Base-by-base conservation (phyloP, 2,113 vertebrate species). In the Oncorhynchus kisutch region DNA sequence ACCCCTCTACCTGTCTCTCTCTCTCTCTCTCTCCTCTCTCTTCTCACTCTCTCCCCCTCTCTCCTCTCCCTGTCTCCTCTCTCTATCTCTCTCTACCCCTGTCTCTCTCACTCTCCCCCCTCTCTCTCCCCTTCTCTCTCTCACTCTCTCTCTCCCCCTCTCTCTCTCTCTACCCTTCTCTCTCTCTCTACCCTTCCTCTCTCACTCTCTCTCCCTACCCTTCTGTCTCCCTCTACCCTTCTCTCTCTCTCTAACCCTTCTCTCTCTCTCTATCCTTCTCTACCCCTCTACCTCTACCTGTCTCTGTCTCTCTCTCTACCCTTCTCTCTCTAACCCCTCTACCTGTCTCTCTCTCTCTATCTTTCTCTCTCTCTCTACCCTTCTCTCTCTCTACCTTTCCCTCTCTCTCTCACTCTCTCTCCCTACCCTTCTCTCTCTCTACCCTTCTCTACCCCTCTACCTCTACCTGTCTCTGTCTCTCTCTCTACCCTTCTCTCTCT, bases 11-110 rank as follows among this genome's bases (percentile, higher is more conserved):
- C 54, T 18, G 0, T 59, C 13, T 29, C 25, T 66, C 25, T 66
- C 22, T 24, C 22, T 2, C n/a, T 66, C 22, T 24, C 22, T 66
- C 1, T 7, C 0, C n/a, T 29, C 14, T 24, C 13, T 66, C 13
- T 66, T 7, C 62, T 45, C 71, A 51, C 18, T 1, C 75, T 78
- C 75, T 60, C 31, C 73, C 75, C n/a, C n/a, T n/a, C n/a, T n/a
- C n/a, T n/a, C n/a, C n/a, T n/a, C n/a, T n/a, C n/a, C n/a, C 57
- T 18, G 3, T 57, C 54, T 57, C 54, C 16, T 59, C 12, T 59
- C 18, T 59, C 16, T 51, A 2, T 81, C 76, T 57, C 24, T 24
- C 3, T 3, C 27, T n/a, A n/a, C n/a, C n/a, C 14, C 60, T 7
- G 39, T 45, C 71, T 57, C 18, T 1, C 76, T 78, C n/a, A n/a